These are phyloP conservation scores for Rhysida immarginata DNA, from an alignment of 1,140 invertebrate species.

Conservation along the genomic window DNA sequence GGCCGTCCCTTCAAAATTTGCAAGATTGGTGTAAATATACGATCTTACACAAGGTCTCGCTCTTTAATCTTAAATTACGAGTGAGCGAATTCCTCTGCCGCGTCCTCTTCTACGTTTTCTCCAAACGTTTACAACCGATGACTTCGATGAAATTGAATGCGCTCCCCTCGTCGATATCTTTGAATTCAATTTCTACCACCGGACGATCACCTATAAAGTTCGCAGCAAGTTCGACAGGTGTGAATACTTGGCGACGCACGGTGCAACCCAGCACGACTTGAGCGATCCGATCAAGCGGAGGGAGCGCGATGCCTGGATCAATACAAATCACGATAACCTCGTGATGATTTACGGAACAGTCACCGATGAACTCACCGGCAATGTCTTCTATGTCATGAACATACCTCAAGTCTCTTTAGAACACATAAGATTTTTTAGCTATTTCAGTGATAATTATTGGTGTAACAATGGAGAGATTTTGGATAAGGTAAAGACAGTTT, in stretches of 20 bases:
- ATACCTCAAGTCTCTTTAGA: constrained; percentile 10
- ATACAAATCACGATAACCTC: constrained; percentile 11
- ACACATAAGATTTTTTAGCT: too few species aligned
- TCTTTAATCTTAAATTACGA: constrained; percentile 5
- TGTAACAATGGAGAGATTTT: too few species aligned
- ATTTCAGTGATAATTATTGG: too few species aligned
- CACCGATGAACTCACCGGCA: constrained; percentile 11
- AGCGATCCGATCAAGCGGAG: not conserved
- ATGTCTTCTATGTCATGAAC: constrained; percentile 14
- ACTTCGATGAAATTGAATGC: constrained; percentile 15
- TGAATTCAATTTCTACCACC: constrained; percentile 12
- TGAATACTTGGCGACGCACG: constrained; percentile 15
- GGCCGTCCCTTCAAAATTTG: not conserved
- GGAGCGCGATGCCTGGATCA: constrained; percentile 10
- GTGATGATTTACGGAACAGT: constrained; percentile 13
- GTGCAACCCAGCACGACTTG: constrained; percentile 1
- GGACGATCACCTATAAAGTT: constrained; percentile 14
- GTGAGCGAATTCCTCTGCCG: constrained; percentile 5
- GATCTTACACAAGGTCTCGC: constrained; percentile 11
- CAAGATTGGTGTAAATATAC: constrained; percentile 11
- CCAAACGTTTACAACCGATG: constrained; percentile 9
- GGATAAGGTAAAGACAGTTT: too few species aligned
- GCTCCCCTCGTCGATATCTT: constrained; percentile 14
- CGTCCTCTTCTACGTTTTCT: constrained; percentile 6
- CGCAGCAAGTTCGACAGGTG: constrained; percentile 7